These are phyloP conservation scores for Ooceraea biroi DNA, from an alignment of 1,140 invertebrate genomes.

Conservation along the genomic window DNA sequence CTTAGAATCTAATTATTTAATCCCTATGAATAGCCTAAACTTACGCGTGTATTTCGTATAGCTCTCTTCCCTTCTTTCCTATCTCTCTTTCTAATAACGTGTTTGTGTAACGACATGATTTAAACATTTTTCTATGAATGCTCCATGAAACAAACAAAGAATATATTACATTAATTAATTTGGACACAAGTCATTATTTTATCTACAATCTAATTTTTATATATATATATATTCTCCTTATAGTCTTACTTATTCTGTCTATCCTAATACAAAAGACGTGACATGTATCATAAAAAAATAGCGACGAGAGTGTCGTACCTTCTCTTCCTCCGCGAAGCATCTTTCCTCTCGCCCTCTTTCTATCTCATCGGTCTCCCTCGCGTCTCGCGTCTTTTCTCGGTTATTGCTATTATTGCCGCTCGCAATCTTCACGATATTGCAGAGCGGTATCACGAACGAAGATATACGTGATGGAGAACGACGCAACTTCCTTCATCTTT, in stretches of 20 bases:
- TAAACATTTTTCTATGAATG: conserved; percentile 49
- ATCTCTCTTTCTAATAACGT: conserved; percentile 36
- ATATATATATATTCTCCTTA: conserved; percentile 26
- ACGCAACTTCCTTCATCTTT: conserved; percentile 37
- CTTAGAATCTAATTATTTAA: conserved; percentile 70
- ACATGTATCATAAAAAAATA: conserved; percentile 64
- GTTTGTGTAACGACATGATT: conserved; percentile 49
- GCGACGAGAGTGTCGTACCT: conserved; percentile 54
- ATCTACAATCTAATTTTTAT: conserved; percentile 60
- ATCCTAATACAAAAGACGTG: conserved; percentile 64
- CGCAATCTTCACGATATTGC: conserved; percentile 35
- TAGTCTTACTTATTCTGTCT: conserved; percentile 39
- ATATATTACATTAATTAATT: conserved; percentile 76
- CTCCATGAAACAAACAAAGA: conserved; percentile 53
- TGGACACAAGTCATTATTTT: conserved; percentile 64
- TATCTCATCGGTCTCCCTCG: conserved; percentile 8
- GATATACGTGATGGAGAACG: conserved; percentile 30
- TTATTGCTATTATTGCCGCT: conserved; percentile 1
- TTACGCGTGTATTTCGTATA: conserved; percentile 59
- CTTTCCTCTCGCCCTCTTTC: conserved; percentile 18
- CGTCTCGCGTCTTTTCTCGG: neutral
- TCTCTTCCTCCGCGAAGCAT: conserved; percentile 10
- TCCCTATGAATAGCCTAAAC: conserved; percentile 59
- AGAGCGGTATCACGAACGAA: conserved; percentile 48
- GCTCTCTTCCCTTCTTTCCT: neutral